Evolutionary conservation across 92 coral and sea anemone species (phyloP).

Genomic region (Actinostola sp.): DNA sequence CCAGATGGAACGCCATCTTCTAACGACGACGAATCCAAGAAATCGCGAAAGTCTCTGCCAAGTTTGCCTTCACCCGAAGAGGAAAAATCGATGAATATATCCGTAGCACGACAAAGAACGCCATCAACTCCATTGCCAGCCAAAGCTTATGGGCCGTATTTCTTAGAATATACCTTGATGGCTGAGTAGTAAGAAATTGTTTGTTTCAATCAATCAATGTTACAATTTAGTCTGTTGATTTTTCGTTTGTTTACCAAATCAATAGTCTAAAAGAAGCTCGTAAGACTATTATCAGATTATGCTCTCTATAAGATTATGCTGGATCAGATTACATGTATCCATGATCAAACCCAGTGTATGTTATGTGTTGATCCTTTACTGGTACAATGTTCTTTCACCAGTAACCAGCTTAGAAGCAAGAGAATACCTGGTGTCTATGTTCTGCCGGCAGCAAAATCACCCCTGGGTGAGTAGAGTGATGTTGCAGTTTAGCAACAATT

Average conservation of each 20-base stretch:
- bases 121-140: conserved; percentile 79
- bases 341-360: too few species aligned
- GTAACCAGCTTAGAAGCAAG: conserved; percentile 86
- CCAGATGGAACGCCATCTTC: conserved; percentile 62
- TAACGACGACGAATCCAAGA: conserved; percentile 43
- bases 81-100: conserved; percentile 92
- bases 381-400: conserved; percentile 5
- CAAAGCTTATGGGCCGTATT: conserved; percentile 95
- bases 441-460: conserved; percentile 95
- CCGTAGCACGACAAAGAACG: conserved; percentile 89
- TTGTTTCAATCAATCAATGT: not conserved
- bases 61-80: conserved; percentile 94
- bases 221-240: too few species aligned
- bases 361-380: too few species aligned
- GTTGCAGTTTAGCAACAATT: too few species aligned
- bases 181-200: conserved; percentile 93
- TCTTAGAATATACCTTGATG: conserved; percentile 93
- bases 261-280: too few species aligned
- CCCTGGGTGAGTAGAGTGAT: conserved; percentile 70
- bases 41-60: conserved; percentile 73
- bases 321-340: not conserved
- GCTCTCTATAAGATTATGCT: not conserved
- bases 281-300: too few species aligned
- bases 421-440: conserved; percentile 97
- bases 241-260: too few species aligned